These are phyloP conservation scores for Ricordea florida DNA, from an alignment of 92 coral and sea anemone species.

Conservation along the genomic window DNA sequence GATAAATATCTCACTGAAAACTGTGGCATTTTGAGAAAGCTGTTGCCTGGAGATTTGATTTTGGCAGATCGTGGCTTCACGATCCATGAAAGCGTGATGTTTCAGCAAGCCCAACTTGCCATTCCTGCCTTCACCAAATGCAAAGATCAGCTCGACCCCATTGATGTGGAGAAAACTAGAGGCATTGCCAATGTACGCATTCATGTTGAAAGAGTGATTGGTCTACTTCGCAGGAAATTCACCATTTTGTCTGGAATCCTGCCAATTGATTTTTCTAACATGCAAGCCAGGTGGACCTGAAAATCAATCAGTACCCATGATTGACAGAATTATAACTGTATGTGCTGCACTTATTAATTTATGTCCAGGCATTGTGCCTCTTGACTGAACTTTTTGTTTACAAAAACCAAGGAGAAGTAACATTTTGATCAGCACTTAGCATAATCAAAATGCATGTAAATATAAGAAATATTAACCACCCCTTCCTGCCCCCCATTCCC, in stretches of 20 bases:
- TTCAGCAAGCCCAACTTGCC: slow-evolving; percentile 12
- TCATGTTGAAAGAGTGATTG: slow-evolving; percentile 34
- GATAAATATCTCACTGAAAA: slow-evolving; percentile 38
- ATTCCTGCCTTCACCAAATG: slow-evolving; percentile 33
- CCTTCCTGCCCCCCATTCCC: no score
- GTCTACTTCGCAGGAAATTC: slow-evolving; percentile 14
- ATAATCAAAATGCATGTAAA: no score
- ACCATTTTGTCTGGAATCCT: slow-evolving; percentile 5
- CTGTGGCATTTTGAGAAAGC: slow-evolving; percentile 22
- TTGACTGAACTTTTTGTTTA: slow-evolving; percentile 7
- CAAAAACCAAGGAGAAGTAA: no score
- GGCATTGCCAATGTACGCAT: slow-evolving; percentile 41
- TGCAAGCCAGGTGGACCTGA: background rate
- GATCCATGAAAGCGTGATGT: background rate
- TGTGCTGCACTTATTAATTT: slow-evolving; percentile 32
- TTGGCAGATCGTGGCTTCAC: slow-evolving; percentile 59
- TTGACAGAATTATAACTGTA: slow-evolving; percentile 36
- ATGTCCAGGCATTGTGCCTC: slow-evolving; percentile 36
- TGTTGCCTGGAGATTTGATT: slow-evolving; percentile 51
- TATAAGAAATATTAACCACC: no score
- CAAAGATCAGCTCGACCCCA: slow-evolving; percentile 23
- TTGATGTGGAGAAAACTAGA: slow-evolving; percentile 31
- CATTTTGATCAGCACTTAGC: no score
- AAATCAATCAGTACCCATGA: slow-evolving; percentile 12
- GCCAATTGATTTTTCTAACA: background rate